Conservation (phyloP, 1,140 invertebrate species). For the Trichogramma pretiosum region DNA sequence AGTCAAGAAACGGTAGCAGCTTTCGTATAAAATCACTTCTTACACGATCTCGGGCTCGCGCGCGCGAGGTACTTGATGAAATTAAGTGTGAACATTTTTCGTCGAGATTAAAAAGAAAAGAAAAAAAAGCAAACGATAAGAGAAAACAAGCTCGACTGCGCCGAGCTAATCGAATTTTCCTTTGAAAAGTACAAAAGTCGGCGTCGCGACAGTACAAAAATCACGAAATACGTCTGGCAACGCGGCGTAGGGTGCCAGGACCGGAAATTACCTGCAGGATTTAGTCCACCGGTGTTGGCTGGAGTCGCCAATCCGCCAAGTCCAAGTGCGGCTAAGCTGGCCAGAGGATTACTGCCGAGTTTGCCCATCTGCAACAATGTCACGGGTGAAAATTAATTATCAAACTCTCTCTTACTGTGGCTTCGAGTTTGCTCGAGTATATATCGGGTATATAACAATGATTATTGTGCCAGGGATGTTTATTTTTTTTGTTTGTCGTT, state of each 20-base stretch:
- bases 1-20: too few species aligned
- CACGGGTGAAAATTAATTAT: too few species aligned
- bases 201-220: constrained; percentile 2
- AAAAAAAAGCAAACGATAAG: constrained; percentile 12
- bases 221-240: neutral
- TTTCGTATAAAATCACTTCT: too few species aligned
- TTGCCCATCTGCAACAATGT: constrained; percentile 65
- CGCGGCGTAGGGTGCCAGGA: neutral
- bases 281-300: constrained; percentile 72
- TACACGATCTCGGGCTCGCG: too few species aligned
- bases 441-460: too few species aligned
- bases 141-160: constrained; percentile 2
- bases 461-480: too few species aligned
- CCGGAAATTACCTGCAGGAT: constrained; percentile 68
- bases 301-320: constrained; percentile 70
- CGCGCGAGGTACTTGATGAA: too few species aligned
- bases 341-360: constrained; percentile 75
- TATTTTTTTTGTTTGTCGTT: too few species aligned
- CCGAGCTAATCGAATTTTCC: neutral
- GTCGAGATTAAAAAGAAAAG: neutral
- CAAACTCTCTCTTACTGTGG: too few species aligned
- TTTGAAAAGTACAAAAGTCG: constrained; percentile 4
- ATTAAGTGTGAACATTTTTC: too few species aligned
- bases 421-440: too few species aligned
- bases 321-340: constrained; percentile 74